Conservation (phyloP, 2,113 vertebrate species). For the Trematomus loennbergii region DNA sequence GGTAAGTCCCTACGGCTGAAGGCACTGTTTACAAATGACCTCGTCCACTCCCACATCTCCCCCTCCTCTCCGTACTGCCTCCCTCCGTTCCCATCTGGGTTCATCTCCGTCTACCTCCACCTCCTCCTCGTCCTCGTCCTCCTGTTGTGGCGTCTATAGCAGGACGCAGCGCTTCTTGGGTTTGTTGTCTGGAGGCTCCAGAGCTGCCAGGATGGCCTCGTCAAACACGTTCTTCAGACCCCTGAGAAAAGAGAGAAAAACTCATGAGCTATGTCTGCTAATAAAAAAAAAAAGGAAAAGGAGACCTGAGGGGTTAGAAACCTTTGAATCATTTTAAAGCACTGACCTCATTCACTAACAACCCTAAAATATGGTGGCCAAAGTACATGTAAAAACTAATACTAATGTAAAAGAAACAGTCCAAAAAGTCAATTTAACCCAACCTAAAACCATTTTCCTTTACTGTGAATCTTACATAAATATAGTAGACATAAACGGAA, state of each 20-base stretch:
- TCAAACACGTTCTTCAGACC: slow-evolving; percentile 85
- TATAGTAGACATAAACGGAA: too few species aligned
- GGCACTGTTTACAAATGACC: slow-evolving; percentile 66
- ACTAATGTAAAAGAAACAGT: too few species aligned
- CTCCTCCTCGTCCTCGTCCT: slow-evolving; percentile 16
- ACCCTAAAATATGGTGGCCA: too few species aligned
- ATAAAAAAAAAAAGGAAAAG: neutral
- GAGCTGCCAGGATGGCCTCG: slow-evolving; percentile 83
- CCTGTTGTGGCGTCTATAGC: slow-evolving; percentile 66
- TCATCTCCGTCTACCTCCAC: slow-evolving; percentile 15
- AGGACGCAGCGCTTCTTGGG: slow-evolving; percentile 80
- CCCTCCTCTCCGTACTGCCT: neutral
- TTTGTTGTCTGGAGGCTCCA: slow-evolving; percentile 84
- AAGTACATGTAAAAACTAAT: too few species aligned
- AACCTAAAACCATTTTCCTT: too few species aligned
- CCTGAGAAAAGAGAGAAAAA: slow-evolving; percentile 42
- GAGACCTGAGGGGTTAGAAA: too few species aligned
- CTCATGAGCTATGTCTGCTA: neutral
- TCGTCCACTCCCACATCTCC: neutral
- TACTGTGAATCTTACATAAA: too few species aligned
- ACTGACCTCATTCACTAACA: too few species aligned
- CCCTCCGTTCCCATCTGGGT: slow-evolving; percentile 25
- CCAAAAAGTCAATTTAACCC: too few species aligned
- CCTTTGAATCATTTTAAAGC: too few species aligned
- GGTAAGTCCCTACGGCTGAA: slow-evolving; percentile 65